A percentile compares a stretch with the other conserved stretches of the same genome.
Conservation (phyloP, 2,888 invertebrate species). For the Tinea trinotella region DNA sequence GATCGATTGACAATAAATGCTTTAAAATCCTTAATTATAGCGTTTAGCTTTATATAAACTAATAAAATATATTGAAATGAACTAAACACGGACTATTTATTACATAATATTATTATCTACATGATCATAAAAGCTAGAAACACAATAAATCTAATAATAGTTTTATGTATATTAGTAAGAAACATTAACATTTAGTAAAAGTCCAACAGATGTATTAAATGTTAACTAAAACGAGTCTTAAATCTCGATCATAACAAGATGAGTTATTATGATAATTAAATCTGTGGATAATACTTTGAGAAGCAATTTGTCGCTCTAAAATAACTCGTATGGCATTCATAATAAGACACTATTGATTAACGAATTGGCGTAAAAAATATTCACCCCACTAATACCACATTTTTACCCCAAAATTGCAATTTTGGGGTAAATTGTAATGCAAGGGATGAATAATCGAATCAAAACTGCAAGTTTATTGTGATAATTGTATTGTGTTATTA, state of each 20-base stretch:
- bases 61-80: too few relatives aligned
- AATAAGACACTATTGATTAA: not conserved
- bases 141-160: too few relatives aligned
- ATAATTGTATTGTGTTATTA: slow-evolving; percentile 32
- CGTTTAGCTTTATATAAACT: too few relatives aligned
- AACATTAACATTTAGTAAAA: not conserved
- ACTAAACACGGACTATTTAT: too few relatives aligned
- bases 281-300: slow-evolving; percentile 27
- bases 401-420: slow-evolving; percentile 41
- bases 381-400: slow-evolving; percentile 45
- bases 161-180: too few relatives aligned
- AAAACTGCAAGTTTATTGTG: slow-evolving; percentile 29
- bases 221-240: slow-evolving; percentile 21
- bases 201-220: slow-evolving; percentile 20
- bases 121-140: too few relatives aligned
- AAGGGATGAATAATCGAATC: slow-evolving; percentile 60
- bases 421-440: slow-evolving; percentile 53
- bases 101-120: too few relatives aligned
- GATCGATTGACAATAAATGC: too few relatives aligned
- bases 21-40: too few relatives aligned
- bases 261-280: slow-evolving; percentile 45
- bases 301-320: not conserved
- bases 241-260: slow-evolving; percentile 28
- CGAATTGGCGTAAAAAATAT: slow-evolving; percentile 34
- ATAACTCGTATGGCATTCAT: not conserved